Conservation (phyloP, 2,888 invertebrate species). For the Parnassius smintheus region DNA sequence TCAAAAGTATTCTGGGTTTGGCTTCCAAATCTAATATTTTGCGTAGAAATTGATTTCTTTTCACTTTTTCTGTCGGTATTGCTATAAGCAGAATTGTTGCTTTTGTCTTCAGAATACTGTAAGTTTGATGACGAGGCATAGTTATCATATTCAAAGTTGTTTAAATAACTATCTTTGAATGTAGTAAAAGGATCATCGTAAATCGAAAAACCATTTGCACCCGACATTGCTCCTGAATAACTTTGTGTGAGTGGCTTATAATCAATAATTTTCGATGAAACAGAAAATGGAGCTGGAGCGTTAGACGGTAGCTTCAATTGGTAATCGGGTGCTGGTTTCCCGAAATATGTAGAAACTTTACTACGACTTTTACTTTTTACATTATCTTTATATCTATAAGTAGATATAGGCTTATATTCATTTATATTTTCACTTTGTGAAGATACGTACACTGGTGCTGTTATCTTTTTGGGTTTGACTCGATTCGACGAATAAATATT, state of each 20-base stretch:
- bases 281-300: conserved; percentile 55
- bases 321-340: conserved; percentile 51
- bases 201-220: conserved; percentile 46
- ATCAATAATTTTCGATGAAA: conserved; percentile 64
- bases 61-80: conserved; percentile 49
- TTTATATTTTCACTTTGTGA: conserved; percentile 45
- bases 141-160: conserved; percentile 62
- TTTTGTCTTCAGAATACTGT: conserved; percentile 50
- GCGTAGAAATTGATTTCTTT: conserved; percentile 70
- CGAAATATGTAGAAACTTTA: conserved; percentile 40
- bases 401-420: conserved; percentile 54
- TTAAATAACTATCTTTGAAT: conserved; percentile 57
- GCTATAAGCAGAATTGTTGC: conserved; percentile 40
- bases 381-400: conserved; percentile 56
- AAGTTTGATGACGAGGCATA: conserved; percentile 63
- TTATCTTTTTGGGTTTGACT: conserved; percentile 46
- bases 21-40: conserved; percentile 69
- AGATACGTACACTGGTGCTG: conserved; percentile 38
- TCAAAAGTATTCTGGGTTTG: conserved; percentile 61
- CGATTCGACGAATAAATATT: conserved; percentile 53
- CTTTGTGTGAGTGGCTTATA: conserved; percentile 51
- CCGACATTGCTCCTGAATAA: conserved; percentile 39
- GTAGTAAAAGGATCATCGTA: conserved; percentile 56
- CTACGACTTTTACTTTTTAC: conserved; percentile 47
- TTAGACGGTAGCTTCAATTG: conserved; percentile 44